Base-by-base conservation (phyloP, 2,888 invertebrate species). In the Tenodera sinensis region DNA sequence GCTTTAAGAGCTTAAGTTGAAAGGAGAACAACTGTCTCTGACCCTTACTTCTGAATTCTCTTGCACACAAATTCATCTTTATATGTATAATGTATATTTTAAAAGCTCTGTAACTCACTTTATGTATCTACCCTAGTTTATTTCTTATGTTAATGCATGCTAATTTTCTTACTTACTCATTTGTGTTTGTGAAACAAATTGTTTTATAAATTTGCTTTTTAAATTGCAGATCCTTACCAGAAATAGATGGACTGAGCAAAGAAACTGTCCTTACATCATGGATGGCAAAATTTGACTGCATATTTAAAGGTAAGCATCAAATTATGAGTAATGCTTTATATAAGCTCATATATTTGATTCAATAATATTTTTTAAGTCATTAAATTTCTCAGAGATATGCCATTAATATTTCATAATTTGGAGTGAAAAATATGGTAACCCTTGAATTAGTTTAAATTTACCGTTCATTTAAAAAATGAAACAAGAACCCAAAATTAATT, bases 281-380 rank as follows among this genome's bases (percentile, higher is more conserved):
- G 99, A 97, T 99, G 96, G 98, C 99, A 89, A 99, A 99, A 94
- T 99, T 99, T 94, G 99, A 99, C 94, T 98, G 99, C 93, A 99
- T 99, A 93, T 97, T 99, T 93, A 98, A 98, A 94, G 98, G 98
- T 94, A 96, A 95, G 83, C 81, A 85, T 42, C 47, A 85, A 85
- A n/a, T 20, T n/a, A 47, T 28, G 54, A 2, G 54, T 54, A 54
- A 54, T 54, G 15, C 8, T 34, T 4, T 34, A 8, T 6, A 34
- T 34, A 8, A 34, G 34, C 34, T 34, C 8, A 30, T 4, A 34
- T 34, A 34, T 34, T 34, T 34, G 34, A 7, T 34, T 34, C 34
- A 34, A 0, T 3, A 34, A 34, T 12, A 12, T 42, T 12, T 42
- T 42, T 42, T 42, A 42, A 42, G 42, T 42, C 42, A 42, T 42